These are phyloP conservation scores for Pseudoatta argentina DNA, from an alignment of 1,140 invertebrate genomes.

Conservation along the genomic window DNA sequence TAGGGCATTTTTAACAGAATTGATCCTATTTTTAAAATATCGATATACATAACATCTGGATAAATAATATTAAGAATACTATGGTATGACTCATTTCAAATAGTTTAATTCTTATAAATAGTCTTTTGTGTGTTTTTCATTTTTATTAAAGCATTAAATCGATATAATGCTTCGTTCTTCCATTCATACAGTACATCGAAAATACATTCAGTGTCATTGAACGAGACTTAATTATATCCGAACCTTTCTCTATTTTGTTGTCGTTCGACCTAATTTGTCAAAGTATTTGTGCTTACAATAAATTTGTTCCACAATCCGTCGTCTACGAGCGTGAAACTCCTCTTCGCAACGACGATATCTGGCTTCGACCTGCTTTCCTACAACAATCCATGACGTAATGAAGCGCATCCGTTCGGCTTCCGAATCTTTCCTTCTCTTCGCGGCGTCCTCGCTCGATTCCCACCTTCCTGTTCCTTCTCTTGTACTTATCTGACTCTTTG, in stretches of 20 bases:
- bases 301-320: constrained; percentile 42
- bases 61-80: neutral
- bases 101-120: neutral
- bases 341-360: constrained; percentile 20
- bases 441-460: neutral
- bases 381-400: constrained; percentile 51
- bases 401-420: constrained; percentile 43
- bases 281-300: constrained; percentile 17
- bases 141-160: neutral
- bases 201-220: constrained; percentile 12
- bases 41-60: neutral
- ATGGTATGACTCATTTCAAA: neutral
- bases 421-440: constrained; percentile 46
- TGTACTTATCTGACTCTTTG: constrained; percentile 31
- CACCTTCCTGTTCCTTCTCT: neutral
- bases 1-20: neutral
- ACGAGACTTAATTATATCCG: constrained; percentile 44
- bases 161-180: neutral
- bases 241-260: constrained; percentile 7
- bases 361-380: constrained; percentile 33
- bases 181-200: neutral
- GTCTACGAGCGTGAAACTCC: constrained; percentile 10
- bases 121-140: neutral
- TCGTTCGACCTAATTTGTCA: constrained; percentile 30
- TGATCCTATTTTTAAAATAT: neutral